Evolutionary conservation across 2,888 invertebrate genomes (phyloP), one percentile per base, ranked within the genome.

Genomic region (Ptychoptera contaminata): DNA sequence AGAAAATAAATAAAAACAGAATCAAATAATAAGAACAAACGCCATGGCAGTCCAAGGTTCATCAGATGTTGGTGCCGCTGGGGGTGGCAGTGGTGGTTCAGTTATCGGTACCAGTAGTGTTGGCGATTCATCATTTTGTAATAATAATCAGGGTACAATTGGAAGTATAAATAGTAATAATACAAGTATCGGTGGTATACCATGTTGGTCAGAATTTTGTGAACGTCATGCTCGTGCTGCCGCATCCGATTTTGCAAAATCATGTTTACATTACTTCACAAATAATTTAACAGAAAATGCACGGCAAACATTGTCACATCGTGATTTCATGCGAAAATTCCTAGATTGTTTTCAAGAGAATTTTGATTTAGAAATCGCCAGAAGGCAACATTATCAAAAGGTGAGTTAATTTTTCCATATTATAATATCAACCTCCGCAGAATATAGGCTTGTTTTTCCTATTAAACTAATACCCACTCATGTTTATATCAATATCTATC

Each of bases 201-300:
- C 23, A 7, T 23, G 74, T 64, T 87, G 86, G 86, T 73, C 76
- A 59, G 84, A 86, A 63, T 83, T 86, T 64, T 86, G 86, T 68
- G 85, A 87, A 65, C 78, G 86, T 62, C 88, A 90, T 68, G 87
- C 87, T 47, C 77, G 78, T 57, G 75, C 79, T 48, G 82, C 88
- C 46, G 87, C 87, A 48, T 80, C 82, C 57, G 87, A 88, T 67
- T 91, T 92, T 66, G 85, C 88, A 55, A 83, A 82, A 67, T 82
- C 83, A 56, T 87, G 87, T 65, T 73, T 82, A 52, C 79, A 79
- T 52, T 87, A 79, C 59, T 75, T 86, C 50, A 78, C 79, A 54
- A 73, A 77, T 40, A 79, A 78, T 58, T 63, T 79, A 49, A 73
- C 76, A 31, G 82, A 82, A 53, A 71, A 73, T 53, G 71, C 76